Percentiles rank a stretch among this genome's conserved stretches.
phyloP scores from a whole-genome alignment of 2,888 invertebrate species.

The Dilophus febrilis region DNA sequence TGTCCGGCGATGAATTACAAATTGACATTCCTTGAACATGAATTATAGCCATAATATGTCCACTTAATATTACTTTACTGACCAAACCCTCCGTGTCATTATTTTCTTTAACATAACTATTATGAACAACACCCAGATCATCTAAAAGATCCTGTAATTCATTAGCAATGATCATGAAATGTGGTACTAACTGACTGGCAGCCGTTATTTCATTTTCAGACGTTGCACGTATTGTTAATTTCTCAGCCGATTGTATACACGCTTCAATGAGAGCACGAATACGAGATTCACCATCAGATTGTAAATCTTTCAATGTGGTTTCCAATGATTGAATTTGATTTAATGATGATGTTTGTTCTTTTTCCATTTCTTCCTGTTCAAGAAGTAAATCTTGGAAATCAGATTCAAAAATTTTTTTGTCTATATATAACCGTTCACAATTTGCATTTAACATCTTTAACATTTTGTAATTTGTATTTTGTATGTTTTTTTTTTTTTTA shows the following conservation, averaged over 20 bases:
- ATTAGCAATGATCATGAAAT: conserved; percentile 17
- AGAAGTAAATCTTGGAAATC: conserved; percentile 46
- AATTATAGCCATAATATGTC: conserved; percentile 39
- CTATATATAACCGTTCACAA: conserved; percentile 37
- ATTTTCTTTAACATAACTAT: conserved; percentile 21
- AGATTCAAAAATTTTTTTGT: conserved; percentile 35
- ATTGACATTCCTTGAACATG: conserved; percentile 60
- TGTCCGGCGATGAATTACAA: conserved; percentile 55
- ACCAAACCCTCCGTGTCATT: conserved; percentile 17
- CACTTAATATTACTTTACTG: conserved; percentile 14
- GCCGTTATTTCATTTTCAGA: conserved; percentile 16
- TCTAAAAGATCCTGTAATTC: conserved; percentile 15
- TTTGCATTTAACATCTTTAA: conserved; percentile 43
- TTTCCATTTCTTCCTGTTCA: conserved; percentile 48
- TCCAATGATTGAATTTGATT: conserved; percentile 17
- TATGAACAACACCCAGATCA: conserved; percentile 14
- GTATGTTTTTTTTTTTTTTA: no score
- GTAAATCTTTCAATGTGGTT: conserved; percentile 16
- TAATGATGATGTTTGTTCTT: conserved; percentile 23
- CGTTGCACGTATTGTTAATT: conserved; percentile 14
- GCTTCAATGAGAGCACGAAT: conserved; percentile 15
- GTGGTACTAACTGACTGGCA: conserved; percentile 13
- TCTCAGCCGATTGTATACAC: conserved; percentile 16
- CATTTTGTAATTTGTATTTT: neutral
- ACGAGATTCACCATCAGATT: conserved; percentile 23